Base-by-base conservation (phyloP, 1,140 invertebrate species). In the Pinna nobilis region DNA sequence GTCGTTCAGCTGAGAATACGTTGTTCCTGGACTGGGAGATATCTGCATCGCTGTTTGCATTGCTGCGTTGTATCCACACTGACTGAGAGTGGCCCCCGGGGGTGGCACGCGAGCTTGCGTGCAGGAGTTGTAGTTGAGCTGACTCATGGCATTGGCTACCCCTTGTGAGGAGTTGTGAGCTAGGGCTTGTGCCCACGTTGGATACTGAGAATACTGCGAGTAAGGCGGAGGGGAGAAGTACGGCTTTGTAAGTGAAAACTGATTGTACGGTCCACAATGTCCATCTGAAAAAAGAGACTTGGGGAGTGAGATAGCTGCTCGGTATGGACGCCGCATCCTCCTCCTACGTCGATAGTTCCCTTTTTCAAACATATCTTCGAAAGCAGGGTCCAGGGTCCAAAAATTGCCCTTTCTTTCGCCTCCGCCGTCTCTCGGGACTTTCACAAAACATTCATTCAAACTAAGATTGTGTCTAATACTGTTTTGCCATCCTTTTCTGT, bases 311-410 rank as follows among this genome's bases (percentile, higher is more conserved):
- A 87, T 78, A 3, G 86, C 76, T 5, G 86, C 81, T 23, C 86
- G 60, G 71, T 87, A 87, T 0, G 86, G 86, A 18, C 86, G 65
- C 53, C 86, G 81, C 86, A 87, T 87, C 18, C 86, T 69, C 44
- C 87, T 69, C 7, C 88, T 77, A 15, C 88, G 81, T 18, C 88
- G 77, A 55, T 88, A 87, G 69, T 87, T 88, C 4, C 87, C 87
- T 59, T 88, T 88, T 71, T 89, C 88, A 73, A 89, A 89, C 87
- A 89, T 89, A 66, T 88, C 87, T 51, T 87, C 84, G 68, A 87
- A 89, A 13, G 85, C 86, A 9, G 88, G 88, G 72, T 89, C 88
- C 49, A 89, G 73, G 1, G 88, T 86, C 88, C 88, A 89, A 69
- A 84, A 87, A 74, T 88, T 88, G 0, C 88, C 88, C 59, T 88